Conservation (phyloP, 2,797 vertebrate species). For the Harpagifer antarcticus region DNA sequence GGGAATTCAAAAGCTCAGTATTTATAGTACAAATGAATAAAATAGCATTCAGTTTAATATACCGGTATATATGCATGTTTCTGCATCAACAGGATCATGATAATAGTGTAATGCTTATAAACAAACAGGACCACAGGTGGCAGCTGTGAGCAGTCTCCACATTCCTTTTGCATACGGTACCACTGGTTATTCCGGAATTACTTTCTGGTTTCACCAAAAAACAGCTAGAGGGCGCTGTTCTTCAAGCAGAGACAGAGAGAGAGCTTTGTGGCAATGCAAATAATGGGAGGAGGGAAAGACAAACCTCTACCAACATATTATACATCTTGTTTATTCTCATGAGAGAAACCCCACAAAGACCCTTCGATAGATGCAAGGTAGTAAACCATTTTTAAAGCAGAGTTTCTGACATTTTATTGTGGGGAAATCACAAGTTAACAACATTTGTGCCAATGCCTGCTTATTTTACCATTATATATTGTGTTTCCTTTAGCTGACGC, state of each 20-base stretch:
- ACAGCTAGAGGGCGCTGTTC: constrained; percentile 53
- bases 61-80: background rate
- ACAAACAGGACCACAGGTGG: constrained; percentile 14
- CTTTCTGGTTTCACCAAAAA: background rate
- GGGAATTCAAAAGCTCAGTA: too few species aligned
- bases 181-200: background rate
- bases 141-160: background rate
- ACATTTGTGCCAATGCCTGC: too few species aligned
- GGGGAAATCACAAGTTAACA: too few species aligned
- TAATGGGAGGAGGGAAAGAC: constrained; percentile 19
- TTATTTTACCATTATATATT: too few species aligned
- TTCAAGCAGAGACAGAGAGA: constrained; percentile 1
- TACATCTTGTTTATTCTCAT: too few species aligned
- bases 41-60: background rate
- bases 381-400: too few species aligned
- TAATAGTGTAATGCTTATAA: background rate
- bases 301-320: too few species aligned
- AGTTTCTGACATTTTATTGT: too few species aligned
- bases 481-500: too few species aligned
- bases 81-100: background rate
- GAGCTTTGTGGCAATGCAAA: constrained; percentile 27
- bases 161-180: background rate
- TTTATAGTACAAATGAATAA: too few species aligned
- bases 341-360: too few species aligned
- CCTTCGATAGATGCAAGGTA: too few species aligned